Evolutionary conservation across 2,888 invertebrate genomes (phyloP), one percentile per base, ranked within the genome.

Genomic region (Melinaea menophilus): DNA sequence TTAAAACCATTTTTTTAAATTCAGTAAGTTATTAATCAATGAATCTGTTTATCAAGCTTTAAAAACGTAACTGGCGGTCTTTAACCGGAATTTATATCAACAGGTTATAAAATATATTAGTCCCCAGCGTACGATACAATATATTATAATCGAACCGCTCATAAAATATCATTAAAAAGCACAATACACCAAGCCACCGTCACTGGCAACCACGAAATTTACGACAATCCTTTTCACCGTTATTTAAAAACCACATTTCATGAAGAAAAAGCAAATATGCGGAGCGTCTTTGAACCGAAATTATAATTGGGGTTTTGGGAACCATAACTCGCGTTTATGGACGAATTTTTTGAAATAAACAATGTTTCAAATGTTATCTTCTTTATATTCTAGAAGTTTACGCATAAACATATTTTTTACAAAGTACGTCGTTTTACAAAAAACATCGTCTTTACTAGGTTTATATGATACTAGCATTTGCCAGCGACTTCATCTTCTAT

Each of bases 231-330:
- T 81, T 84, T 80, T 74, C 76, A 79, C 81, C 82, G 72, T 64
- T 68, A 69, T 72, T 72, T 71, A 69, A 72, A 73, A 71, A 73
- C 67, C 66, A 68, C 61, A 68, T 68, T 69, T 55, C 59, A 59
- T 62, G 61, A 61, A 75, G 75, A 71, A 73, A 65, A 76, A 77
- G 82, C 79, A 84, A 83, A 84, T 86, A 85, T 84, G 81, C 79
- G 80, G 79, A 81, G 84, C 81, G 84, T 85, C 84, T 82, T 79
- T 80, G 76, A 74, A 77, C 75, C 75, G 74, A 84, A 85, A 83
- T 85, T 85, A 82, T 86, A 88, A 88, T 88, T 87, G 83, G 86
- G 84, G 85, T 77, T 83, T 77, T 77, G 87, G 86, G 88, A 84
- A 76, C 84, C 74, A 86, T 88, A 86, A 87, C 85, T 82, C 77